phyloP scores from a whole-genome alignment of 2,113 vertebrate species.

The Xenotilapia leptura region DNA sequence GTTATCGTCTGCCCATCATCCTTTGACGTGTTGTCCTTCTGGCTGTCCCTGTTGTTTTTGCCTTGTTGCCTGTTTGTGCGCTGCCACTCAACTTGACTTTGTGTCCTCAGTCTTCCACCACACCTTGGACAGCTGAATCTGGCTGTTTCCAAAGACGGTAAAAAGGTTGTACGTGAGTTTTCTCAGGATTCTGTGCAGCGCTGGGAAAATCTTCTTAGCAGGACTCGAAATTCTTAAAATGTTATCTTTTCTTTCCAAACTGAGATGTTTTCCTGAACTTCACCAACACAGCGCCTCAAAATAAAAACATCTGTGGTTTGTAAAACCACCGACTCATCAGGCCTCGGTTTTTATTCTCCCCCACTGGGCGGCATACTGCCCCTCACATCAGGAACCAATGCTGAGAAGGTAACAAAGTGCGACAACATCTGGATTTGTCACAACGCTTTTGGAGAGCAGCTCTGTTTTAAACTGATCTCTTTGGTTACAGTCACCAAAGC shows the following conservation, averaged over 20 bases:
- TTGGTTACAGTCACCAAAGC: background rate
- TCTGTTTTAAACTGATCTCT: fast-evolving
- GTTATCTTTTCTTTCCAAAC: background rate
- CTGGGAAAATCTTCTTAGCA: background rate
- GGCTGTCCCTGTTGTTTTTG: background rate
- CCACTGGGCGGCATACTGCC: fast-evolving
- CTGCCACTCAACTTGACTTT: background rate
- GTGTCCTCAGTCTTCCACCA: background rate
- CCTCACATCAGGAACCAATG: fast-evolving
- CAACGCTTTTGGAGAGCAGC: background rate
- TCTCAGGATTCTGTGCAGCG: background rate
- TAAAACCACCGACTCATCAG: background rate
- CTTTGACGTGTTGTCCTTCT: background rate
- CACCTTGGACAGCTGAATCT: background rate
- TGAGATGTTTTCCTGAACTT: background rate
- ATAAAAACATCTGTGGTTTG: background rate
- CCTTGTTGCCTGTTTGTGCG: background rate
- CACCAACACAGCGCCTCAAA: background rate
- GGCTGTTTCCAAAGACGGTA: background rate
- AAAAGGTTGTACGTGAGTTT: background rate
- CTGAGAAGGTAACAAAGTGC: background rate
- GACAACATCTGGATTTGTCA: no score
- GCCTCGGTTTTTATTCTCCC: background rate
- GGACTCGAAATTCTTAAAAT: background rate
- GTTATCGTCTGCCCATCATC: background rate